phyloP scores from a whole-genome alignment of 2,113 vertebrate genomes.

The Peucedramus taeniatus region DNA sequence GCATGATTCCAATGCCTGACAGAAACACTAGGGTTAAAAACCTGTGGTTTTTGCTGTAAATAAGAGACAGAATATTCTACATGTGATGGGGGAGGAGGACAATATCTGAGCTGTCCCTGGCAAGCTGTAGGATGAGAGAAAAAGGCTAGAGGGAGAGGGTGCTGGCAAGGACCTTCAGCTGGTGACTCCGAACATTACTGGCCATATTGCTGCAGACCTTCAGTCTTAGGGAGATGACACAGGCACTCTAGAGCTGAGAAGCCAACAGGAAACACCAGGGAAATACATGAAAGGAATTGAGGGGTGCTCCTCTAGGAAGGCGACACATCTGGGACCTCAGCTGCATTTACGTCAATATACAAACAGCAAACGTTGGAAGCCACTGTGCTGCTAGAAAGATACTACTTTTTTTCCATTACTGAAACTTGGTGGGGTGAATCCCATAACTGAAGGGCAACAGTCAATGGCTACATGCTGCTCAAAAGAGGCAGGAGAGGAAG shows the following conservation, averaged over 20 bases:
- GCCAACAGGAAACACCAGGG: background rate
- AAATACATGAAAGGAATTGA: background rate
- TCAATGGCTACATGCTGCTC: background rate
- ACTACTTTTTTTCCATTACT: background rate
- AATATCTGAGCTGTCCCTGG: background rate
- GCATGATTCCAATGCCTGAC: background rate
- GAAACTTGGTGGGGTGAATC: background rate
- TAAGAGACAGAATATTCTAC: background rate
- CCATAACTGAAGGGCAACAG: background rate
- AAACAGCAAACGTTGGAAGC: background rate
- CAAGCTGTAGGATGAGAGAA: background rate
- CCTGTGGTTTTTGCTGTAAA: background rate
- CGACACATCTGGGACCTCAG: background rate
- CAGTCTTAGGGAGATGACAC: rapidly evolving
- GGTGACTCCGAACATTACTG: background rate
- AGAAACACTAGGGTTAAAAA: background rate
- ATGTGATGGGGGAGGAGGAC: background rate
- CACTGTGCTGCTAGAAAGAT: background rate
- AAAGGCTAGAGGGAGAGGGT: background rate
- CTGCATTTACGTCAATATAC: background rate
- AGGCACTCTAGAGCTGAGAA: background rate
- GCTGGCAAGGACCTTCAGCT: too few relatives aligned
- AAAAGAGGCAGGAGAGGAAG: background rate
- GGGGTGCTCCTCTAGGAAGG: background rate
- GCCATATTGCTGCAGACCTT: background rate